phyloP scores from a whole-genome alignment of 2,113 vertebrate species.

The Guaruba guarouba region DNA sequence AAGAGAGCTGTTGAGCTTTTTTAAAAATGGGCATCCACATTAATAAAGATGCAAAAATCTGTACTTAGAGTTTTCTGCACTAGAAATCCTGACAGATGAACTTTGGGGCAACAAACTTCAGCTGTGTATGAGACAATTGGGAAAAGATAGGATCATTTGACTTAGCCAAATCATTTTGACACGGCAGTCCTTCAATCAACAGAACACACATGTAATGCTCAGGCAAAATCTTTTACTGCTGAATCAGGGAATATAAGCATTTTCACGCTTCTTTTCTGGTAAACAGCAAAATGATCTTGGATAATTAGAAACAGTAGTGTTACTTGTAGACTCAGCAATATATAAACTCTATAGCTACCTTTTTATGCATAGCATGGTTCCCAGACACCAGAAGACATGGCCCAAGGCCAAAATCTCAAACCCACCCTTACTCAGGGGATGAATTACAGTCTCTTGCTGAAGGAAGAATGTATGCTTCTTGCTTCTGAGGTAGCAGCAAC shows the following conservation, averaged over 20 bases:
- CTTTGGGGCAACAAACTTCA: neutral
- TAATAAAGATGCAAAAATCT: neutral
- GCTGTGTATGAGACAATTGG: neutral
- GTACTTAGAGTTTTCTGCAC: neutral
- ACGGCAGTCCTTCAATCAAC: neutral
- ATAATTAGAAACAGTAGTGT: conserved; percentile 42
- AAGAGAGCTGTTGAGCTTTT: neutral
- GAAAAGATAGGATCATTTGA: neutral
- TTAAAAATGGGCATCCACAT: neutral
- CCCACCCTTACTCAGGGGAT: neutral
- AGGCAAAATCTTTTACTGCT: neutral
- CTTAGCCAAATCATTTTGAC: conserved; percentile 31
- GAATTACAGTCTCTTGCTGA: neutral
- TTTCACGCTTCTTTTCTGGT: conserved; percentile 42
- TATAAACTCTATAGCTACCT: neutral
- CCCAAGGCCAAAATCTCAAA: neutral
- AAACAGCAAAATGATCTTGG: neutral
- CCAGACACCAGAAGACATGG: conserved; percentile 2
- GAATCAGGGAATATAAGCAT: conserved; percentile 1
- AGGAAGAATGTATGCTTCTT: neutral
- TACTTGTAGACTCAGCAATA: conserved; percentile 46
- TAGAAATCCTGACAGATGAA: neutral
- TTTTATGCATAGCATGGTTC: neutral
- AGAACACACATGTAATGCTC: neutral
- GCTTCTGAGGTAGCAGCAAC: conserved; percentile 18